phyloP scores from a whole-genome alignment of 2,797 vertebrate genomes.

The Anniella stebbinsi region DNA sequence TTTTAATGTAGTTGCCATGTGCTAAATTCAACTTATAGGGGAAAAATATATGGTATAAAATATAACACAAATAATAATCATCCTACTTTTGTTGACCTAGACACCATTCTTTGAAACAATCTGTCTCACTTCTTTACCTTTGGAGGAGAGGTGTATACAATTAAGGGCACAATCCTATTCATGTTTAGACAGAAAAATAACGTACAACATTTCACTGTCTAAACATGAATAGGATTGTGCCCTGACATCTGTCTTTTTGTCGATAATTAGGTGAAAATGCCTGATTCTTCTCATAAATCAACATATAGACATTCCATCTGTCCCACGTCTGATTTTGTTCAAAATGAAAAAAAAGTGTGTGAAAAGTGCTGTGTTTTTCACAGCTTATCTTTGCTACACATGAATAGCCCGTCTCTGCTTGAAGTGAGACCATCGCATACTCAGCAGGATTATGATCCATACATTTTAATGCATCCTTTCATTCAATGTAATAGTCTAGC shows the following conservation, averaged over 20 bases:
- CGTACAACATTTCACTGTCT: too few species aligned
- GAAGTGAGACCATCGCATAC: neutral
- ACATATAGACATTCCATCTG: conserved; percentile 32
- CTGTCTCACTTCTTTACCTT: neutral
- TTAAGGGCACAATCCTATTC: neutral
- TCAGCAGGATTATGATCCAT: neutral
- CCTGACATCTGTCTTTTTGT: conserved; percentile 12
- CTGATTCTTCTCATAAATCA: conserved; percentile 16
- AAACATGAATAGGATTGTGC: too few species aligned
- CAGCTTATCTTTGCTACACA: neutral
- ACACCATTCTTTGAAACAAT: neutral
- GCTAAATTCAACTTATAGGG: neutral
- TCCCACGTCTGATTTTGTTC: conserved; percentile 1
- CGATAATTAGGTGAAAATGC: conserved; percentile 9
- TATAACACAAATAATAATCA: neutral
- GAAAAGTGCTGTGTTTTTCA: neutral
- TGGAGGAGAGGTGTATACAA: neutral
- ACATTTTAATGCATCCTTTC: neutral
- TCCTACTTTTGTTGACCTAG: neutral
- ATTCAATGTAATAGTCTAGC: neutral
- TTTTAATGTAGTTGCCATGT: neutral
- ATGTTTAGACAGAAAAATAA: too few species aligned
- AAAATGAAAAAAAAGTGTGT: neutral
- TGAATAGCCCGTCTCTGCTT: neutral
- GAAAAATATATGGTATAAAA: neutral